Conservation (phyloP, 2,888 invertebrate species). For the Tubulanus polymorphus region DNA sequence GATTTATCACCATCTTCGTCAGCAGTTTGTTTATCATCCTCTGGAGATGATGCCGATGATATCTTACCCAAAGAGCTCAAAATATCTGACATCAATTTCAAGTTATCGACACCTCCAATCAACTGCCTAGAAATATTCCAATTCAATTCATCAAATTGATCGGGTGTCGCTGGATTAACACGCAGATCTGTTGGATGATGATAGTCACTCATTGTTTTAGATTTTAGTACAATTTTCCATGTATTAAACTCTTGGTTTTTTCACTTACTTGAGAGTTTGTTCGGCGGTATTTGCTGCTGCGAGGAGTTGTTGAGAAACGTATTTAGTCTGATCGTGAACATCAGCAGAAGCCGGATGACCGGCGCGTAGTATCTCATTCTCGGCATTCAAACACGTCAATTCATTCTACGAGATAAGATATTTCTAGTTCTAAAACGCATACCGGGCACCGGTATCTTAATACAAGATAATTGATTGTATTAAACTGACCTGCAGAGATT, state of each 20-base stretch:
- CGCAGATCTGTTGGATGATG: too few species aligned
- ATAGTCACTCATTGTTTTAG: too few species aligned
- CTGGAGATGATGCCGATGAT: too few species aligned
- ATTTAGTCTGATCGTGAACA: constrained; percentile 34
- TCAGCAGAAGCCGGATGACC: constrained; percentile 27
- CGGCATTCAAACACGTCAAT: constrained; percentile 23
- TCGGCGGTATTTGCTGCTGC: constrained; percentile 41
- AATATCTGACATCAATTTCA: constrained; percentile 41
- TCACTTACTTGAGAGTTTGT: constrained; percentile 34
- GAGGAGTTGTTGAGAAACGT: constrained; percentile 38
- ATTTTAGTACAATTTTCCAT: too few species aligned
- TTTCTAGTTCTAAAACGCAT: background rate
- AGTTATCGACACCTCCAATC: constrained; percentile 40
- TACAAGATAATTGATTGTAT: background rate
- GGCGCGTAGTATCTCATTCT: constrained; percentile 26
- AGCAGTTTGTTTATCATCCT: constrained; percentile 17
- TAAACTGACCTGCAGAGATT: constrained; percentile 30
- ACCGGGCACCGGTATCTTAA: background rate
- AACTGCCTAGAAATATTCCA: too few species aligned
- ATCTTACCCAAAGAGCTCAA: constrained; percentile 44
- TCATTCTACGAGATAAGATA: constrained; percentile 24
- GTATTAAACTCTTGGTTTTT: too few species aligned
- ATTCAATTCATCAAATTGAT: too few species aligned
- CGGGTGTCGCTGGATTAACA: too few species aligned
- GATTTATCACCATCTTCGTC: too few species aligned